Conservation (phyloP, 1,140 invertebrate species). For the Brevipalpus yothersi region DNA sequence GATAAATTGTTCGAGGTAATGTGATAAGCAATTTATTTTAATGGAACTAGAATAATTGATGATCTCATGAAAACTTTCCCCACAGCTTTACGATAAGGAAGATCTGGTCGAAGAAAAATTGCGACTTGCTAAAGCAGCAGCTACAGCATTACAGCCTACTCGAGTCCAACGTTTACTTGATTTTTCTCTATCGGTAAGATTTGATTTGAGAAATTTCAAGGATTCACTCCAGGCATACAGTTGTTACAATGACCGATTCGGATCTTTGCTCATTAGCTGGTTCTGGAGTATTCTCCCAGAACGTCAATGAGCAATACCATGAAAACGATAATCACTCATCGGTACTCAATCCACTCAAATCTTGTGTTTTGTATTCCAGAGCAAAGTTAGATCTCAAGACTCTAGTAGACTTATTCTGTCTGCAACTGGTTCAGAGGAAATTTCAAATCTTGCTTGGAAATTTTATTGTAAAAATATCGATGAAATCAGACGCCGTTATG, state of each 20-base stretch:
- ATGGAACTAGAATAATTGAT: neutral
- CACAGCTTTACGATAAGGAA: conserved; percentile 47
- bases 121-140: conserved; percentile 52
- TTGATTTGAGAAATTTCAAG: too few species aligned
- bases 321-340: neutral
- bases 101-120: conserved; percentile 72
- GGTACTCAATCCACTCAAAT: neutral
- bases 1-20: conserved; percentile 20
- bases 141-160: conserved; percentile 38
- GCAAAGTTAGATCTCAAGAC: conserved; percentile 80
- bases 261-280: too few species aligned
- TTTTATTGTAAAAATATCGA: conserved; percentile 70
- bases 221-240: too few species aligned
- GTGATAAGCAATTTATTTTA: neutral
- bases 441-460: conserved; percentile 60
- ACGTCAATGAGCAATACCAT: too few species aligned
- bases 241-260: too few species aligned
- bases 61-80: conserved; percentile 13
- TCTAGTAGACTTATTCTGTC: conserved; percentile 63
- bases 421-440: conserved; percentile 39
- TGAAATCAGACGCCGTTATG: conserved; percentile 5
- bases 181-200: conserved; percentile 4
- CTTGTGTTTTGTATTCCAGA: neutral
- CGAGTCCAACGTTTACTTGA: conserved; percentile 44
- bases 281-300: too few species aligned